Evolutionary conservation across 2,113 vertebrate species (phyloP).

Genomic region (Callorhinus ursinus): DNA sequence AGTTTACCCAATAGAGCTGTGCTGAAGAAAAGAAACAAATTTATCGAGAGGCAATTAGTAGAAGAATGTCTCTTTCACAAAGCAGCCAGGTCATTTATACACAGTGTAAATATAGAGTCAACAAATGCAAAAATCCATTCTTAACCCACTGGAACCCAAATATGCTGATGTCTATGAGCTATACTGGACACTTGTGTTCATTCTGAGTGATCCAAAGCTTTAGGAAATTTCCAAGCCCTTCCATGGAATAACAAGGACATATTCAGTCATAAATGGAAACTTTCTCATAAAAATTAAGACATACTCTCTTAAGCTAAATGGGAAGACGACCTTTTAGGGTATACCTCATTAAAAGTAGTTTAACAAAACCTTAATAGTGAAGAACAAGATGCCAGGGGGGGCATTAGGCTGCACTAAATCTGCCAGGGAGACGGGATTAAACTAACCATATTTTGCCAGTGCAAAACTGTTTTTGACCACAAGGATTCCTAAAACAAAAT

Average conservation of each 20-base stretch:
- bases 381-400: neutral
- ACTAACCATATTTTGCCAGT: neutral
- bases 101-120: neutral
- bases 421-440: neutral
- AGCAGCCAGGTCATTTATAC: neutral
- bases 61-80: neutral
- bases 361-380: neutral
- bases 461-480: neutral
- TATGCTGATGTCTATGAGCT: no score
- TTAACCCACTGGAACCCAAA: neutral
- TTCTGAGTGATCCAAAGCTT: neutral
- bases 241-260: neutral
- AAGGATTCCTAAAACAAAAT: neutral
- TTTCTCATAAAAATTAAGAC: neutral
- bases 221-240: neutral
- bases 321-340: neutral
- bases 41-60: neutral
- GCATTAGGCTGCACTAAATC: neutral
- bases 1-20: neutral
- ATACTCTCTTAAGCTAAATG: neutral
- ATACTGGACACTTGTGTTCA: rapidly evolving
- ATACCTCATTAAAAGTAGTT: neutral
- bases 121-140: neutral
- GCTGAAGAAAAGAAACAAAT: neutral
- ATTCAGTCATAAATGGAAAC: neutral